A percentile compares a stretch with the other conserved stretches of the same genome.
These are phyloP conservation scores for Siniperca undulata DNA, from an alignment of 2,797 vertebrate genomes.

Conservation along the genomic window DNA sequence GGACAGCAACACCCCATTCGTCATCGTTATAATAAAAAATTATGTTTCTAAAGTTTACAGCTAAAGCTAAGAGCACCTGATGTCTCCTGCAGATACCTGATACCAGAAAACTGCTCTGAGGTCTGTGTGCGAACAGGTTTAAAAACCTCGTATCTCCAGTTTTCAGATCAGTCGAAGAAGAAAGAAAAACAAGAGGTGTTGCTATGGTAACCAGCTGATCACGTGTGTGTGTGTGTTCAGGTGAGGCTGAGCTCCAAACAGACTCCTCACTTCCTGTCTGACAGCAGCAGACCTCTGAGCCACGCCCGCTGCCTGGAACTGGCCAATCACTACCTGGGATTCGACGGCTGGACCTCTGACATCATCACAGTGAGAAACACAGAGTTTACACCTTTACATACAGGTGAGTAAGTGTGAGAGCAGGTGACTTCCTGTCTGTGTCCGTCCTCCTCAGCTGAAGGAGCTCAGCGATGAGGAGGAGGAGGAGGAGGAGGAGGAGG, in stretches of 20 bases:
- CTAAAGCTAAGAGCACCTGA: too few relatives aligned
- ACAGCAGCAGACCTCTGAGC: conserved; percentile 75
- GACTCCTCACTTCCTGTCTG: conserved; percentile 61
- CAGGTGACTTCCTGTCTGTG: conserved; percentile 25
- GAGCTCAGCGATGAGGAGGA: conserved; percentile 75
- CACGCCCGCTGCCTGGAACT: conserved; percentile 87
- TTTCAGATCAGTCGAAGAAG: too few relatives aligned
- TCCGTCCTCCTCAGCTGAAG: conserved; percentile 82
- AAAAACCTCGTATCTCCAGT: too few relatives aligned
- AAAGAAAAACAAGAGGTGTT: too few relatives aligned
- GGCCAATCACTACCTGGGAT: conserved; percentile 91
- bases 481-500: conserved; percentile 40
- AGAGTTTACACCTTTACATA: too few relatives aligned
- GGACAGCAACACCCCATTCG: too few relatives aligned
- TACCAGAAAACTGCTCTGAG: too few relatives aligned
- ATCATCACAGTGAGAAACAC: conserved; percentile 86
- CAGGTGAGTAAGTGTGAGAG: not conserved
- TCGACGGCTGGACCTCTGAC: conserved; percentile 89
- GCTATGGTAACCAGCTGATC: too few relatives aligned
- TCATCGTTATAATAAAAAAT: too few relatives aligned
- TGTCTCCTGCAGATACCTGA: too few relatives aligned
- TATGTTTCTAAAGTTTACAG: too few relatives aligned
- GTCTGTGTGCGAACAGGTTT: too few relatives aligned
- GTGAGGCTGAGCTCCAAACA: conserved; percentile 86
- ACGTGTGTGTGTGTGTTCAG: conserved; percentile 68